Evolutionary conservation across 2,888 invertebrate species (phyloP), one percentile per base, ranked within the genome.

Genomic region (Pheosia tremula): DNA sequence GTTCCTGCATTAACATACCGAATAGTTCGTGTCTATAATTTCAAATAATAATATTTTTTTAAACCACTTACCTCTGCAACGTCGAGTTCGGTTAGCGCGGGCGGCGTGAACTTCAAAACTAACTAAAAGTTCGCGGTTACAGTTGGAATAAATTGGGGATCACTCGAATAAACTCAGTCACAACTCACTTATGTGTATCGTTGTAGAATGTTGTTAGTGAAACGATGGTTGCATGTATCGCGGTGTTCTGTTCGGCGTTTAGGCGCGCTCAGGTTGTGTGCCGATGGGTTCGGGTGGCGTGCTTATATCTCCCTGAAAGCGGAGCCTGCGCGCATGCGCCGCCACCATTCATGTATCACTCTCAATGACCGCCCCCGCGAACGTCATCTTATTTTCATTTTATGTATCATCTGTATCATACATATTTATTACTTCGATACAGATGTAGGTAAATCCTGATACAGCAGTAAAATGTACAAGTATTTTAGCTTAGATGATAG

Each of bases 221-320:
- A 65, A 62, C 63, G 63, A 60, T 74, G 69, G 79, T 72, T 24
- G 24, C 24, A 24, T 24, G 24, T 24, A 24, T 70, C 80, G 79
- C 79, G 83, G 81, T 87, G 82, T 85, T 88, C 85, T 78, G 86
- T 80, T 80, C 80, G 85, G 84, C 88, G 91, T 84, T 88, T 86
- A 86, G 85, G 83, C 89, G 90, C 91, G 91, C 85, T 86, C 90
- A 93, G 92, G 89, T 93, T 91, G 83, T 93, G 93, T 83, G 91
- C 80, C 83, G 78, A 76, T 80, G 77, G 86, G 78, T 82, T 82
- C 82, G 82, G 75, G 84, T 79, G 78, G 73, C 89, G 86, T 76
- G 89, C 89, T 93, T 93, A 91, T 93, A 93, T 93, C 89, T 84
- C 78, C 76, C 76, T 65, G 82, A 75, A 77, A 74, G 78, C 76